Conservation (phyloP, 2,797 vertebrate species). For the Onychomys leucogaster region DNA sequence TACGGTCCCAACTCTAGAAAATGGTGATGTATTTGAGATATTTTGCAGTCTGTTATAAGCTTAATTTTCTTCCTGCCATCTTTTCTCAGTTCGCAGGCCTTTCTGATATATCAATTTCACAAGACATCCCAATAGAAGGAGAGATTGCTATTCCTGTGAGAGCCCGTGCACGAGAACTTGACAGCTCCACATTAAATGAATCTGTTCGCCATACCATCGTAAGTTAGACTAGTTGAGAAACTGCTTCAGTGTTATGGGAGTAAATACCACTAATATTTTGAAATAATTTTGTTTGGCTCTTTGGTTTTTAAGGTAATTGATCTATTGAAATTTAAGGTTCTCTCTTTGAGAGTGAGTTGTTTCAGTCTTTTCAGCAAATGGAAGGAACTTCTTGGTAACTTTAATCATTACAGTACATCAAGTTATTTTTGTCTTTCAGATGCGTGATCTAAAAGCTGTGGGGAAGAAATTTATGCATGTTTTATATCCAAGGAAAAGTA, state of each 20-base stretch:
- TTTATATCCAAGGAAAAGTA: conserved; percentile 96
- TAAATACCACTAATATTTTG: conserved; percentile 49
- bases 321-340: conserved; percentile 56
- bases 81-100: conserved; percentile 93
- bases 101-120: conserved; percentile 94
- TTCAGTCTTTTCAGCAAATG: conserved; percentile 47
- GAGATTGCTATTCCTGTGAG: conserved; percentile 94
- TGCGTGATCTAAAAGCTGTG: conserved; percentile 96
- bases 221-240: conserved; percentile 81
- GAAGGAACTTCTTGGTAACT: not conserved
- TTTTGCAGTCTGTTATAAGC: conserved; percentile 16
- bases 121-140: conserved; percentile 95
- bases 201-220: conserved; percentile 96
- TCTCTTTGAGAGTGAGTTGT: conserved; percentile 21
- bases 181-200: conserved; percentile 95
- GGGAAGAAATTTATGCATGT: conserved; percentile 98
- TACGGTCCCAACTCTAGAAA: conserved; percentile 30
- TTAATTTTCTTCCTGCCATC: conserved; percentile 27
- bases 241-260: not conserved
- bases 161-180: conserved; percentile 90
- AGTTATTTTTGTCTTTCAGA: conserved; percentile 87
- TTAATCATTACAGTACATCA: conserved; percentile 42
- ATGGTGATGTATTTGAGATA: conserved; percentile 49
- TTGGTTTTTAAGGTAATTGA: conserved; percentile 47
- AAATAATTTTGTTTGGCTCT: conserved; percentile 49